These are phyloP conservation scores for Gymnobelideus leadbeateri DNA, from an alignment of 2,113 vertebrate genomes.

Conservation along the genomic window DNA sequence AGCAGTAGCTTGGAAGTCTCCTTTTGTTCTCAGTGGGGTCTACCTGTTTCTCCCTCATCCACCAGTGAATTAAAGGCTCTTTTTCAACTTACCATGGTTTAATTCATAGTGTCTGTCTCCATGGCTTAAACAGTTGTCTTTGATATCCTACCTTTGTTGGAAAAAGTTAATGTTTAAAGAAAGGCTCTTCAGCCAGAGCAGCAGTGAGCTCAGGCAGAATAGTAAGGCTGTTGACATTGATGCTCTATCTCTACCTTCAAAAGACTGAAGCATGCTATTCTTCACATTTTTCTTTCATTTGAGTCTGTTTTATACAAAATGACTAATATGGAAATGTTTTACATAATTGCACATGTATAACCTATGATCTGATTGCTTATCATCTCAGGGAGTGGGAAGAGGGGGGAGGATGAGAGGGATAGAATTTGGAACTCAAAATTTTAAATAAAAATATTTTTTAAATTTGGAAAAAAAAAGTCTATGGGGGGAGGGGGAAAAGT, in stretches of 20 bases:
- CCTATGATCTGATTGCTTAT: too few species aligned
- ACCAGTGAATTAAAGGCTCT: not conserved
- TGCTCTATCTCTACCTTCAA: not conserved
- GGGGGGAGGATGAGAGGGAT: too few species aligned
- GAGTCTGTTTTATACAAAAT: too few species aligned
- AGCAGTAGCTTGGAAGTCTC: not conserved
- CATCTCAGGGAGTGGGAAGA: too few species aligned
- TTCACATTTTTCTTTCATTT: too few species aligned
- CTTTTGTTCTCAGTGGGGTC: conserved; percentile 5
- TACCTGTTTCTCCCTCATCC: not conserved
- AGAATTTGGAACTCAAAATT: too few species aligned
- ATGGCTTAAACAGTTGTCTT: not conserved
- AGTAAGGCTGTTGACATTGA: not conserved
- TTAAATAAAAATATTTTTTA: too few species aligned
- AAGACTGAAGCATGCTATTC: not conserved
- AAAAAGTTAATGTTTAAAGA: not conserved
- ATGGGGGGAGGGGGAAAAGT: too few species aligned
- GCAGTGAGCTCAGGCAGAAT: not conserved
- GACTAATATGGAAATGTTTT: too few species aligned
- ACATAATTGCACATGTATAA: too few species aligned
- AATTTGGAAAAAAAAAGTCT: too few species aligned
- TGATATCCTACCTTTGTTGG: not conserved
- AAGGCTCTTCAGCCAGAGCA: not conserved
- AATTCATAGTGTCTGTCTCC: not conserved
- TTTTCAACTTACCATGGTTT: not conserved